phyloP scores from a whole-genome alignment of 2,888 invertebrate species.

The Adelphocoris suturalis region DNA sequence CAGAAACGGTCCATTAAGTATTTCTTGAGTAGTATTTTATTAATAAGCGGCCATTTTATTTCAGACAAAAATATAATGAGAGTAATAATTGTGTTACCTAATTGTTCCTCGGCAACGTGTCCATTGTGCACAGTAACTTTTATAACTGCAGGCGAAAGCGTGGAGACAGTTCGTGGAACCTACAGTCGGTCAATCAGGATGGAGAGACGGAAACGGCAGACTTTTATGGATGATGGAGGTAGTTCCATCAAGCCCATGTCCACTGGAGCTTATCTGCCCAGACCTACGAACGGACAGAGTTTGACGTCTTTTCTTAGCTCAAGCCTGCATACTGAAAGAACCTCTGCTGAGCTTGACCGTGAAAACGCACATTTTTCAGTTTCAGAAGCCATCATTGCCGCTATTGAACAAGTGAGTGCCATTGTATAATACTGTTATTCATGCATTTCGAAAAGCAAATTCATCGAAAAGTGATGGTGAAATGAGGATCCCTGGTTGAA shows the following conservation, averaged over 20 bases:
- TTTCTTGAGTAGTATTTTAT: too few species aligned
- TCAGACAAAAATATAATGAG: too few species aligned
- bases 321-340: slow-evolving; percentile 84
- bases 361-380: slow-evolving; percentile 93
- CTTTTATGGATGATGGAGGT: slow-evolving; percentile 81
- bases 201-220: slow-evolving; percentile 79
- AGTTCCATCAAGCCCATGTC: slow-evolving; percentile 82
- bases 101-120: too few species aligned
- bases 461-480: too few species aligned
- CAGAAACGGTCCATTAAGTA: too few species aligned
- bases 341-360: slow-evolving; percentile 87
- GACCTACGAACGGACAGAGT: slow-evolving; percentile 85
- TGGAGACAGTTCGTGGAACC: slow-evolving; percentile 48
- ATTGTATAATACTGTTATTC: slow-evolving; percentile 16
- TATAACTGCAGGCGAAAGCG: slow-evolving; percentile 41
- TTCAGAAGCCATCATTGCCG: slow-evolving; percentile 90
- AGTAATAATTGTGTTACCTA: too few species aligned
- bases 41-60: too few species aligned
- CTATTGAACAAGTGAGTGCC: slow-evolving; percentile 83
- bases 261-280: slow-evolving; percentile 82
- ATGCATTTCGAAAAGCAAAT: too few species aligned
- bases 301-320: slow-evolving; percentile 86
- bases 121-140: too few species aligned
- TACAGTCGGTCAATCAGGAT: slow-evolving; percentile 38
- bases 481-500: too few species aligned